These are phyloP conservation scores for Hydrolagus colliei DNA, from an alignment of 2,797 vertebrate genomes.

Conservation along the genomic window DNA sequence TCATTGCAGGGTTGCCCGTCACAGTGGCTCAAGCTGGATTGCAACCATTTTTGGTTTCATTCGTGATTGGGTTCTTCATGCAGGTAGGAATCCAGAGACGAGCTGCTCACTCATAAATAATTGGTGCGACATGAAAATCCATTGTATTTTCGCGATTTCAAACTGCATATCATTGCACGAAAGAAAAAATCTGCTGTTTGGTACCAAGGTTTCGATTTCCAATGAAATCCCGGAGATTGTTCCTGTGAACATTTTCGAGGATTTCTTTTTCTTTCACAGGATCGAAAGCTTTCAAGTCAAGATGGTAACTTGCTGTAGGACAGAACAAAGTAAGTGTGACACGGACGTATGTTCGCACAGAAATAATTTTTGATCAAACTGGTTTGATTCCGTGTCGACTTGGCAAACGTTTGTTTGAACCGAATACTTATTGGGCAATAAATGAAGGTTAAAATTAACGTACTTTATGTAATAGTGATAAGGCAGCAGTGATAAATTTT, in stretches of 20 bases:
- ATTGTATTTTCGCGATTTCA: too few relatives aligned
- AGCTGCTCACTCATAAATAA: background rate
- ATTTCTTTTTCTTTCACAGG: background rate
- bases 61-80: slow-evolving; percentile 56
- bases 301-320: background rate
- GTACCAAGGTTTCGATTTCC: background rate
- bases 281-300: background rate
- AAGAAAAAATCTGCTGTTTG: background rate
- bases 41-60: slow-evolving; percentile 57
- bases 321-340: background rate
- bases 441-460: background rate
- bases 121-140: background rate
- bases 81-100: slow-evolving; percentile 45
- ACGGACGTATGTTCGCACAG: background rate
- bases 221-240: background rate
- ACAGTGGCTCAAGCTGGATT: slow-evolving; percentile 54
- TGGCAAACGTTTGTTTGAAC: background rate
- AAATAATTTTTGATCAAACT: background rate
- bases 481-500: too few relatives aligned
- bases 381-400: background rate
- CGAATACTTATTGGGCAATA: background rate
- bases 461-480: too few relatives aligned
- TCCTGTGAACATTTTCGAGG: background rate
- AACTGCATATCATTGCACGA: background rate
- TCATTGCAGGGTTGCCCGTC: slow-evolving; percentile 52